Base-by-base conservation (phyloP, 2,797 vertebrate genomes). In the Echeneis naucrates region DNA sequence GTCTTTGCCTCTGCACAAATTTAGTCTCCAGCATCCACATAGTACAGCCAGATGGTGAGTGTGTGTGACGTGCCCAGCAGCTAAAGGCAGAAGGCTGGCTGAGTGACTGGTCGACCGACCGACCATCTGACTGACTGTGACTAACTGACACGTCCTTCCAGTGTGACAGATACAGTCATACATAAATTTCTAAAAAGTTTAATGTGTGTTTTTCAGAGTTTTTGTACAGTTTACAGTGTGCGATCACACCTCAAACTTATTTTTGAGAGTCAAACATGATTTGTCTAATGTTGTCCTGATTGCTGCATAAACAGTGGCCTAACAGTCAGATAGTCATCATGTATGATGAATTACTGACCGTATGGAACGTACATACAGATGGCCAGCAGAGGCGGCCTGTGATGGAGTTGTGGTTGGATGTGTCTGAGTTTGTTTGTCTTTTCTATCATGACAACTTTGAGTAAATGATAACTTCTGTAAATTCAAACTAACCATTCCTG, bases 11-110 rank as follows among this genome's bases (percentile, higher is more conserved):
- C 40, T 54, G 48, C 27, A 48, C 17, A 60, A 77, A 75, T 26
- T 55, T 69, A 87, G 55, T 75, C 56, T 75, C 38, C 66, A 78
- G 26, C 73, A 83, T 84, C 78, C 61, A 80, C 64, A 78, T 23
- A 62, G 55, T 33, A 32, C n/a, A 8, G 68, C 66, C 85, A 87
- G 87, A 79, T 85, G 84, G 81, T 6, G n/a, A 19, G 68, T 10
- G 26, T 27, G 54, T 52, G 59, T 56, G 61, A 71, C 67, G 37
- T 58, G 67, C 37, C n/a, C n/a, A 58, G 66, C 48, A 54, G 48
- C 16, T 44, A 13, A 32, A 57, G 42, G 63, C n/a, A 8, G 17
- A 51, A 63, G 55, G 71, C 23, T 66, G 52, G 48, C 30, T 70
- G 30, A n/a, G n/a, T n/a, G n/a, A n/a, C n/a, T n/a, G n/a, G 27